Base-by-base conservation (phyloP, 2,113 vertebrate genomes). In the Tetrao urogallus region DNA sequence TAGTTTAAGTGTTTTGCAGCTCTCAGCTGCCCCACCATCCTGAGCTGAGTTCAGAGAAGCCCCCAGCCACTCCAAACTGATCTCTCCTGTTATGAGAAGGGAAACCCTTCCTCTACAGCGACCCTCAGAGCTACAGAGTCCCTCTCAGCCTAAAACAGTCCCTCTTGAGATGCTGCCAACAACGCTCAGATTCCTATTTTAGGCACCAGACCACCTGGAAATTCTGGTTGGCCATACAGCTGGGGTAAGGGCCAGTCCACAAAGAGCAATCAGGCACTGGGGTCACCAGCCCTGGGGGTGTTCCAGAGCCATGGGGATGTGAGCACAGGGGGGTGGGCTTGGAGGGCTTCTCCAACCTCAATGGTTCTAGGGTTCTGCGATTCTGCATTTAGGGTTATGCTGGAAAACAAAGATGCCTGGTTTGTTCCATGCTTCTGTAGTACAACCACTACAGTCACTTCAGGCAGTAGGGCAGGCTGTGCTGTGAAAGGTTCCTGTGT, bases 131-230 rank as follows among this genome's bases (percentile, higher is more conserved):
- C 34, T 17, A 24, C 10, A 10, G 54, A 57, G 19, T 58, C 32
- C 18, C 56, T 30, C 6, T 0, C 58, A 11, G 20, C 48, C n/a
- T 0, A 6, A 15, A 42, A 14, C 1, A 7, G 36, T 6, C 14
- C 1, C 52, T 32, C 58, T 11, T 38, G 11, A 22, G 18, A 7
- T 1, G 32, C 30, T 32, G n/a, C 43, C 4, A 42, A 10, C 45
- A 7, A 28, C 10, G 14, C 14, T 20, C 63, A 10, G 24, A 3
- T 42, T 16, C 2, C 0, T 1, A 4, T 27, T 52, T 6, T 67
- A 57, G 32, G 22, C 7, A 50, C 38, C 18, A 22, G 20, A 52
- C 25, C 28, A 25, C 10, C 32, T 22, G 15, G 40, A 17, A 13
- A 6, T 12, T 1, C 52, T 19, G 42, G 28, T 32, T 8, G 24